Percentiles rank a stretch among this genome's conserved stretches.
Evolutionary conservation across 2,797 vertebrate species (phyloP).

Genomic region (Catharus ustulatus): DNA sequence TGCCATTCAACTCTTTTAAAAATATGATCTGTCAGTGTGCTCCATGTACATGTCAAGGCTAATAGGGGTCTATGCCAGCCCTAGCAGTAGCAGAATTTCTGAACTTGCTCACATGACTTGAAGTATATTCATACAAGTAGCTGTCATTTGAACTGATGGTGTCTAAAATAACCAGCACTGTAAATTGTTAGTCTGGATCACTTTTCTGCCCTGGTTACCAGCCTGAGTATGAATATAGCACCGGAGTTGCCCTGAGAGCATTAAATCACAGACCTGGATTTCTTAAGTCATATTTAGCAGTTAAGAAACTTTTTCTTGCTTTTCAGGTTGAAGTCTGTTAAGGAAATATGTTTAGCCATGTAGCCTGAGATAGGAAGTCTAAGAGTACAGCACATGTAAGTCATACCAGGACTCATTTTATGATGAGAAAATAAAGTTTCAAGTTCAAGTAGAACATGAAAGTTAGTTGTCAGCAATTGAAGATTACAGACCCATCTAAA

Average conservation of each 20-base stretch:
- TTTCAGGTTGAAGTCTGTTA: neutral
- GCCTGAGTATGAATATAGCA: neutral
- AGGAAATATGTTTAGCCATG: neutral
- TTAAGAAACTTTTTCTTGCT: neutral
- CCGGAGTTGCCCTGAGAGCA: neutral
- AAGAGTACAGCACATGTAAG: neutral
- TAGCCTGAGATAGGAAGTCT: neutral
- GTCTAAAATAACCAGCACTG: neutral
- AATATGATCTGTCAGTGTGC: neutral
- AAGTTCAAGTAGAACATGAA: neutral
- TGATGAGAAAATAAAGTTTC: neutral
- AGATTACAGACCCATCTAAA: neutral
- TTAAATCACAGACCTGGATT: neutral
- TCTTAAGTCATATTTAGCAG: neutral
- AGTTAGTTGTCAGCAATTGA: neutral
- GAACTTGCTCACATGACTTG: neutral
- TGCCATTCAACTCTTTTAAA: neutral
- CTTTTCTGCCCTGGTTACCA: neutral
- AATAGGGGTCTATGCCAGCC: neutral
- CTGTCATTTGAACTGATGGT: neutral
- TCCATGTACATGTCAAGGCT: neutral
- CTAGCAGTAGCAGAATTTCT: neutral
- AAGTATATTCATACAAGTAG: neutral
- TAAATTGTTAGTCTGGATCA: neutral
- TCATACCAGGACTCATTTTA: neutral